Evolutionary conservation across 1,140 invertebrate species (phyloP), one percentile per base, ranked within the genome.

Genomic region (Atta texana): DNA sequence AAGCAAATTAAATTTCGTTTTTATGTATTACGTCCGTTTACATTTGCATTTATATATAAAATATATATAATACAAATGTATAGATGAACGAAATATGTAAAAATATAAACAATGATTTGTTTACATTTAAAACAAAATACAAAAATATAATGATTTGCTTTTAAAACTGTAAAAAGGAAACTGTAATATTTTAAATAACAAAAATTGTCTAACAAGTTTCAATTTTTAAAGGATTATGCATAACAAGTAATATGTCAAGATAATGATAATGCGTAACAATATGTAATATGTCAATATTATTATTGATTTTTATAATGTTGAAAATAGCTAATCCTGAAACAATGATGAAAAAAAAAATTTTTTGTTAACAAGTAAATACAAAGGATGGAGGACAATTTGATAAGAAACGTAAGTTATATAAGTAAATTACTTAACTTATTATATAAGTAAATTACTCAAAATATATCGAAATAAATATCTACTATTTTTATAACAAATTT

Each of bases 401-500:
- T 28, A 49, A 61, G 39, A 31, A 10, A 31, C 7, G 0, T 51
- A 18, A n/a, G n/a, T n/a, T n/a, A n/a, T n/a, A n/a, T n/a, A n/a
- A n/a, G n/a, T n/a, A n/a, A n/a, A n/a, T n/a, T n/a, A n/a, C n/a
- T n/a, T n/a, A n/a, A n/a, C n/a, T n/a, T n/a, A n/a, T n/a, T n/a
- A n/a, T n/a, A n/a, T n/a, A n/a, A 55, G 84, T 87, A 75, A 84
- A 84, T 86, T 71, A 53, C 14, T 72, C 68, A 82, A 76, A 86
- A 16, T 28, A 64, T 82, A 63, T 53, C 57, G 64, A 77, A 85
- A 86, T 78, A 87, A 78, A 16, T 68, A 34, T 34, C 5, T 34
- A 71, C 59, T 66, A 85, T 72, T 61, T 90, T 88, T 77, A 77
- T 28, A 63, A 74, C 71, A 90, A 92, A 85, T 88, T 87, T 80